Evolutionary conservation across 2,113 vertebrate genomes (phyloP), one percentile per base, ranked within the genome.

Genomic region (Tylochromis polylepis): DNA sequence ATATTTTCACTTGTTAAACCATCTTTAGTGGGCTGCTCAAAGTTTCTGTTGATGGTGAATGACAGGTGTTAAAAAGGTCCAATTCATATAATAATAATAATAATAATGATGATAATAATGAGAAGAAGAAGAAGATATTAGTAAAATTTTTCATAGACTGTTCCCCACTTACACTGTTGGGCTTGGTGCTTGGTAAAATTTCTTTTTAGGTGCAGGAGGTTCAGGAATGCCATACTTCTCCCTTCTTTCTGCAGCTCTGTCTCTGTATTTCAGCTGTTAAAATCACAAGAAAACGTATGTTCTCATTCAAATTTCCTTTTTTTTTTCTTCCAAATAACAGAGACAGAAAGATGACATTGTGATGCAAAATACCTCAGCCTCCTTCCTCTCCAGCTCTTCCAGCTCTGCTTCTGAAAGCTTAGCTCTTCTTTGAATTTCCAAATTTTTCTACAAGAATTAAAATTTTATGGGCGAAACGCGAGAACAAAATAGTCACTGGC

Each of bases 1-100:
- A 99, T 99, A 72, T 99, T 99, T 94, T 99, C 98, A 85, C 98
- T 98, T 93, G 97, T 98, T 41, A 99, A 97, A 72, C 99, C 98
- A 4, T 99, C 98, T 93, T 99, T 99, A 53, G 98, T 99, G 60
- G 98, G 98, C 91, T 99, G 97, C 46, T 99, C 98, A 0, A 98
- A 98, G 94, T 97, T 97, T 83, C 98, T 99, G 94, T 5, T 46
- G n/a, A 59, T 53, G 16, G 5, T 5, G 15, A 56, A 43, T 41
- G 24, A 43, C 58, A 49, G 9, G 41, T 31, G 56, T 81, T 46
- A 60, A 31, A 56, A 24, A 41, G 3, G 34, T 27, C 6, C 53
- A 38, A 49, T 24, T 34, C 36, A 67, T 5, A 38, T 31, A 55
- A 72, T 6, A 75, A 83, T 36, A 10, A 11, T 6, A 79, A n/a